Evolutionary conservation across 2,888 invertebrate species (phyloP).

Genomic region (Drepana falcataria): DNA sequence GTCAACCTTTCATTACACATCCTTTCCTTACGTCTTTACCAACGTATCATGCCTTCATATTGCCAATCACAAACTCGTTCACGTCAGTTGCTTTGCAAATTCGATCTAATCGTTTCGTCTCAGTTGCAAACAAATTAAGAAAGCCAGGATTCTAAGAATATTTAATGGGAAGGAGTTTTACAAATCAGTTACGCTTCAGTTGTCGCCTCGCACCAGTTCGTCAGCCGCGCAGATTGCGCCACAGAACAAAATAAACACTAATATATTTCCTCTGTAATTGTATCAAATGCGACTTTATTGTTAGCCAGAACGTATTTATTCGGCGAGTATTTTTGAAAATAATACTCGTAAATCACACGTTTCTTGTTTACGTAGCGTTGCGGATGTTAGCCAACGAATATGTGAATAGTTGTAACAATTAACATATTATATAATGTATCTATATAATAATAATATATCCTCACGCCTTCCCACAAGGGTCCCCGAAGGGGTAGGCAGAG

Average conservation of each 20-base stretch:
- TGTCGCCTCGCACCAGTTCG: slow-evolving; percentile 15
- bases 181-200: slow-evolving; percentile 11
- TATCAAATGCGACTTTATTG: slow-evolving; percentile 73
- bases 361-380: slow-evolving; percentile 9
- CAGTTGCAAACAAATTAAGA: too few species aligned
- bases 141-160: too few species aligned
- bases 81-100: too few species aligned
- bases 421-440: slow-evolving; percentile 24
- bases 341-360: slow-evolving; percentile 19
- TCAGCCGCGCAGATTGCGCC: slow-evolving; percentile 48
- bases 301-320: slow-evolving; percentile 46
- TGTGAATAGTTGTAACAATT: slow-evolving; percentile 4
- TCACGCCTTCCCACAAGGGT: background rate
- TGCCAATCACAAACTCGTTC: too few species aligned
- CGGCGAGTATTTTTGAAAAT: slow-evolving; percentile 51
- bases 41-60: too few species aligned
- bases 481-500: background rate
- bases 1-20: too few species aligned
- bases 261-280: slow-evolving; percentile 69
- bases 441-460: background rate
- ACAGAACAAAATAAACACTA: slow-evolving; percentile 68
- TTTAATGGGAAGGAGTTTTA: too few species aligned
- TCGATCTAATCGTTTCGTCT: too few species aligned
- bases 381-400: slow-evolving; percentile 4
- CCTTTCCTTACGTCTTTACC: too few species aligned